Evolutionary conservation across 2,113 vertebrate genomes (phyloP).

Genomic region (Phyllostomus hastatus): DNA sequence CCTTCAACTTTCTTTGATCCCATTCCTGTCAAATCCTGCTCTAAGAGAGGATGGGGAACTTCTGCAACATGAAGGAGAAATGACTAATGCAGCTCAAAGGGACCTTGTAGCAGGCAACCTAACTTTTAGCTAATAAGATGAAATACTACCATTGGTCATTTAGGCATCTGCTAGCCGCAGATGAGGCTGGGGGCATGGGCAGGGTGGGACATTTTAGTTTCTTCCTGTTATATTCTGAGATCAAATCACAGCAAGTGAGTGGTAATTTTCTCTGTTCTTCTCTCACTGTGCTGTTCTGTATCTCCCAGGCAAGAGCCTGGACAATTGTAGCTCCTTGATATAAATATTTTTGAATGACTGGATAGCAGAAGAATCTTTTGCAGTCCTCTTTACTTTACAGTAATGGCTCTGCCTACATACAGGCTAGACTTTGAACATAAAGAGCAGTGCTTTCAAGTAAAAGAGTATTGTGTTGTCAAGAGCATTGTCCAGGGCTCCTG

Average conservation of each 20-base stretch:
- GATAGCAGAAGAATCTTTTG: not conserved
- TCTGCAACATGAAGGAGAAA: not conserved
- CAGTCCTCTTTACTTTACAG: not conserved
- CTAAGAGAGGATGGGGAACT: not conserved
- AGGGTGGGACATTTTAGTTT: not conserved
- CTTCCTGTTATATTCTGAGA: constrained; percentile 16
- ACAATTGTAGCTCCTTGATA: not conserved
- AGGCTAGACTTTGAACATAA: not conserved
- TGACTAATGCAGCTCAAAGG: not conserved
- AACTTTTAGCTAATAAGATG: not conserved
- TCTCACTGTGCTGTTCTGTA: not conserved
- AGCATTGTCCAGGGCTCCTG: not conserved
- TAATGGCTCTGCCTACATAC: not conserved
- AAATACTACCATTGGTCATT: not conserved
- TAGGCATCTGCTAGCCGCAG: not conserved
- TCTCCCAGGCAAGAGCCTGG: not conserved
- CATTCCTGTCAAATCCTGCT: not conserved
- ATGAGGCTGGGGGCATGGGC: not conserved
- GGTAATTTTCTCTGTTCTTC: not conserved
- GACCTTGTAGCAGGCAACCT: not conserved
- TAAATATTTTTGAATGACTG: not conserved
- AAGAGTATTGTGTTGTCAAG: not conserved
- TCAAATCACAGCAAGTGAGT: not conserved
- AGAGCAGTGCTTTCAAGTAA: not conserved
- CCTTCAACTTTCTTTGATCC: not conserved